phyloP scores from a whole-genome alignment of 2,797 vertebrate genomes.

The Gadopsis marmoratus region DNA sequence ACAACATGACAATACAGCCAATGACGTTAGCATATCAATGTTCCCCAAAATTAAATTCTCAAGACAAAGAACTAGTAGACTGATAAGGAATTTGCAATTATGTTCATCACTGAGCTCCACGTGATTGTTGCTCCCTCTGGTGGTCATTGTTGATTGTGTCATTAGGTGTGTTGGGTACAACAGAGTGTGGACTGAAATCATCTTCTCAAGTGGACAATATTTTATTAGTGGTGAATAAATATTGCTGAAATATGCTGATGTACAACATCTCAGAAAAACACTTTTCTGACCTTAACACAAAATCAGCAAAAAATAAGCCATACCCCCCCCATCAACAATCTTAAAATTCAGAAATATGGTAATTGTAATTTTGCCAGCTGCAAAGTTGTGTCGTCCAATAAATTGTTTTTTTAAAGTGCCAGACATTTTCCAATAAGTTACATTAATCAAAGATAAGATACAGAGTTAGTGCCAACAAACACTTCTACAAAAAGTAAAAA shows the following conservation, averaged over 20 bases:
- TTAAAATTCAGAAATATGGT: conserved; percentile 16
- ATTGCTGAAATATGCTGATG: conserved; percentile 4
- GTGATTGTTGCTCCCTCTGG: conserved; percentile 71
- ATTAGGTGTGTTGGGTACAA: background rate
- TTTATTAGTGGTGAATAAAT: background rate
- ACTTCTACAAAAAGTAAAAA: background rate
- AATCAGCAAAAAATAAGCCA: conserved; percentile 22
- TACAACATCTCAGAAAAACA: background rate
- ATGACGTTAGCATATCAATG: background rate
- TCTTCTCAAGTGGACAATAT: background rate
- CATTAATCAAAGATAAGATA: conserved; percentile 28
- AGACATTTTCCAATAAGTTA: conserved; percentile 26
- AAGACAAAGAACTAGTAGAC: background rate
- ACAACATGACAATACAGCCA: background rate
- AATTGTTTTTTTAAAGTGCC: background rate
- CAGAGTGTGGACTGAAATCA: background rate
- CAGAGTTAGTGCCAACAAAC: background rate
- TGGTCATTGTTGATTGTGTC: conserved; percentile 37
- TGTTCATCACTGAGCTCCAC: background rate
- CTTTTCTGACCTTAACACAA: background rate
- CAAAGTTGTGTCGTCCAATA: conserved; percentile 30
- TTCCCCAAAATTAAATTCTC: background rate
- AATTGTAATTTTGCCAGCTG: conserved; percentile 38
- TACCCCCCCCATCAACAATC: background rate
- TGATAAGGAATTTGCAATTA: background rate